These are phyloP conservation scores for Rhinichthys klamathensis DNA, from an alignment of 2,113 vertebrate genomes.

Conservation along the genomic window DNA sequence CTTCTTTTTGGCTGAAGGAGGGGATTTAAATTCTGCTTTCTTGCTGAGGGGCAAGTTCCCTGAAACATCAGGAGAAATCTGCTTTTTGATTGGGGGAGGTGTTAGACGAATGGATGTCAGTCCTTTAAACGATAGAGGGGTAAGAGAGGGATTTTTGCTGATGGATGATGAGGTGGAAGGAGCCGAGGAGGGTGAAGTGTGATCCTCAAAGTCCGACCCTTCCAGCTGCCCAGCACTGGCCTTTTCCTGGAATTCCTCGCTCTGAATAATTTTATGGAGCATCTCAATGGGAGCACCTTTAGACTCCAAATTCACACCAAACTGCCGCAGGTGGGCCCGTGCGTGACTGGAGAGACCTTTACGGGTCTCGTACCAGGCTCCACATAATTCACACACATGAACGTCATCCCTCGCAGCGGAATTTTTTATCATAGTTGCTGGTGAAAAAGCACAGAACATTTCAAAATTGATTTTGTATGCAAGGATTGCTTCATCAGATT, in stretches of 20 bases:
- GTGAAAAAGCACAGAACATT: conserved; percentile 62
- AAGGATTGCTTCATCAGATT: neutral
- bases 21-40: neutral
- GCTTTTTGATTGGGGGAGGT: conserved; percentile 44
- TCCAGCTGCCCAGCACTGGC: conserved; percentile 16
- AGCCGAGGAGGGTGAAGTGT: conserved; percentile 52
- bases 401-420: conserved; percentile 72
- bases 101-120: conserved; percentile 48
- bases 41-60: neutral
- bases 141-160: conserved; percentile 45
- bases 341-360: conserved; percentile 87
- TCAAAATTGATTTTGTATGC: neutral
- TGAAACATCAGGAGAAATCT: neutral
- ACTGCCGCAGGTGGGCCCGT: conserved; percentile 85
- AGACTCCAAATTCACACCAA: conserved; percentile 81
- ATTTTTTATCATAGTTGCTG: conserved; percentile 79
- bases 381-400: conserved; percentile 86
- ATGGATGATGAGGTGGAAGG: conserved; percentile 26
- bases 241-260: conserved; percentile 77
- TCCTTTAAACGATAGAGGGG: conserved; percentile 36
- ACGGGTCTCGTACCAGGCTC: conserved; percentile 89
- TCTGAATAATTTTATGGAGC: conserved; percentile 86
- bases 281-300: conserved; percentile 84
- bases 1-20: conserved; percentile 25
- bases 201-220: neutral